Evolutionary conservation across 2,797 vertebrate species (phyloP), one percentile per base, ranked within the genome.

Genomic region (Rhinatrema bivittatum): DNA sequence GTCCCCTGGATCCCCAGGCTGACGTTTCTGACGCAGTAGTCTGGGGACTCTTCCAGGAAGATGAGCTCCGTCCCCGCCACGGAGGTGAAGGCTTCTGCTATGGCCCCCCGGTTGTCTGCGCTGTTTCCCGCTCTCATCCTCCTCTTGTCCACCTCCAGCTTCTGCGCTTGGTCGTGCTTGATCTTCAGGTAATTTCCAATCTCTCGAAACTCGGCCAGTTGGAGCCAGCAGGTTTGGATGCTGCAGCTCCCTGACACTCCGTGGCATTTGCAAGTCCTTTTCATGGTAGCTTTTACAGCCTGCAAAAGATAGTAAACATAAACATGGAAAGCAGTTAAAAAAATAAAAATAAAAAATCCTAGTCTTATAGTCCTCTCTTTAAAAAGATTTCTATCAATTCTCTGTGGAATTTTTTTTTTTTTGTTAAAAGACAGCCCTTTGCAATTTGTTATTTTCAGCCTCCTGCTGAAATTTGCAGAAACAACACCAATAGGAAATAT

Each of bases 231-330:
- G 0, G 91, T 99, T 58, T 98, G 94, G 51, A 98, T 74, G 62
- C 84, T 98, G 73, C 96, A 98, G 74, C 95, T 98, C 39, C 95
- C 96, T 0, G 95, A 98, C 43, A 99, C 90, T 2, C 96, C 96
- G 0, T 99, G 95, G 33, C 96, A 99, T 65, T 99, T 99, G 39
- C 96, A 99, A 14, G 85, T 80, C 68, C 76, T 86, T 61, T 83
- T 91, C 90, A 96, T 93, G 0, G 92, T 95, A 16, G 81, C 68
- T 66, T 81, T 93, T 17, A 97, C 85, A 0, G 94, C 94, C 96
- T 99, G 46, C 6, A 29, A 45, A 16, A 44, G 45, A 28, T 16
- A 32, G 4, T 51, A 9, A 10, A 7, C 11, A 32, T 5, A 11
- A n/a, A 32, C 10, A 10, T 16, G 5, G n/a, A n/a, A n/a, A n/a